Percentiles rank a stretch among this genome's conserved stretches.
Conservation (phyloP, 2,113 vertebrate species). For the Ancistrus triradiatus region DNA sequence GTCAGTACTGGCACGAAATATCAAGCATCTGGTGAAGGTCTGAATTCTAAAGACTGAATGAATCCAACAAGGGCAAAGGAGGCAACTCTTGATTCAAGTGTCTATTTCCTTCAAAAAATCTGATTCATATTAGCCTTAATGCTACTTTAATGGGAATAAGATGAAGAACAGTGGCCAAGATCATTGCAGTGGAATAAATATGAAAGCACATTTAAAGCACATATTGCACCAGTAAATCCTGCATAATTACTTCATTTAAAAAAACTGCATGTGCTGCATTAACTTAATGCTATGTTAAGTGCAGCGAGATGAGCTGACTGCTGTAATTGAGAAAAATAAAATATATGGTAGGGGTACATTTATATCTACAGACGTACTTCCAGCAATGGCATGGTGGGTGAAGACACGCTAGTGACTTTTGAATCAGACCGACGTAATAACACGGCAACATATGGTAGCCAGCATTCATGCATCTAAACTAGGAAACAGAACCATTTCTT, state of each 20-base stretch:
- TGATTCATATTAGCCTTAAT: not conserved
- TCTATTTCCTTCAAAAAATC: not conserved
- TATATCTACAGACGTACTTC: no score
- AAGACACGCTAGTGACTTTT: not conserved
- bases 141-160: not conserved
- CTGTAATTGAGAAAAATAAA: not conserved
- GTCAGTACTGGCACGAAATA: no score
- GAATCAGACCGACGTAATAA: no score
- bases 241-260: conserved; percentile 10
- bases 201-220: not conserved
- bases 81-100: not conserved
- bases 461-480: no score
- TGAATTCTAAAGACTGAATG: conserved; percentile 35
- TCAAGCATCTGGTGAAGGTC: conserved; percentile 4
- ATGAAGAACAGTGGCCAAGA: not conserved
- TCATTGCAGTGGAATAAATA: conserved; percentile 5
- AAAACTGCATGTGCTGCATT: conserved; percentile 12
- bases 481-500: no score
- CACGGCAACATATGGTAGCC: no score
- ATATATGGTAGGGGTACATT: no score
- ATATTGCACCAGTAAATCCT: conserved; percentile 6
- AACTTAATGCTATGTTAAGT: not conserved
- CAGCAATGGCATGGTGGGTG: no score
- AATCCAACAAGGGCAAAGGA: conserved; percentile 26
- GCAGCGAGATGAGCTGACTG: not conserved